These are phyloP conservation scores for Hippocampus barbouri DNA, from an alignment of 2,113 vertebrate genomes.

Conservation along the genomic window DNA sequence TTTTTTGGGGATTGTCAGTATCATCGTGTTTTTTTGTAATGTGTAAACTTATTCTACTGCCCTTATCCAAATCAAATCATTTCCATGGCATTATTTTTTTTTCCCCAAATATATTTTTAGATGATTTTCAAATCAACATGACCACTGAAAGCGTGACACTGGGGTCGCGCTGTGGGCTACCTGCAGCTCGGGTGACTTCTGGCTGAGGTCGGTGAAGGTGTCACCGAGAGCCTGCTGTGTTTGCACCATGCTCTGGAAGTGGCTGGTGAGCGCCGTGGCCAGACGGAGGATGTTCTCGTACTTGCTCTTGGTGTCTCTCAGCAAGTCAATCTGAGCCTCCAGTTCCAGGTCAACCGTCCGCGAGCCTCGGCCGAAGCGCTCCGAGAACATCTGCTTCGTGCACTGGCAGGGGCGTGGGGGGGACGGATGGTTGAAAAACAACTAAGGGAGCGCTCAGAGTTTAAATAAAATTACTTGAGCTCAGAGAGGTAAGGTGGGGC, in stretches of 20 bases:
- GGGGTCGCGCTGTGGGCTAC: conserved; percentile 48
- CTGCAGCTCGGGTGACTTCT: conserved; percentile 96
- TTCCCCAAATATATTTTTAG: no score
- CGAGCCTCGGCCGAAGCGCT: conserved; percentile 89
- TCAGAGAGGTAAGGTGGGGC: no score
- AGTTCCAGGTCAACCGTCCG: conserved; percentile 94
- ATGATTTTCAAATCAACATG: no score
- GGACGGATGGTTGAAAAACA: background rate
- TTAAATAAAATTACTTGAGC: no score
- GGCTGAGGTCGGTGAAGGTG: conserved; percentile 94
- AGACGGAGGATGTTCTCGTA: conserved; percentile 87
- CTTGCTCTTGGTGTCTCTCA: conserved; percentile 92
- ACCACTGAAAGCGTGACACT: no score
- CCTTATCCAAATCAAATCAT: no score
- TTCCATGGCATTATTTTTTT: no score
- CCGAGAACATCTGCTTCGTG: conserved; percentile 92
- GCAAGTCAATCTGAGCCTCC: conserved; percentile 92
- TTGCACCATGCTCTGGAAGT: conserved; percentile 94
- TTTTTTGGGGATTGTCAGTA: no score
- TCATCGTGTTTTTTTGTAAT: no score
- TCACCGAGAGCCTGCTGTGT: conserved; percentile 93
- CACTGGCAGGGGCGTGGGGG: conserved; percentile 70
- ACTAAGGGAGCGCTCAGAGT: background rate
- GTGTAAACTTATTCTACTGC: no score
- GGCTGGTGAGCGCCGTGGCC: conserved; percentile 82